Percentiles rank a stretch among this genome's conserved stretches.
phyloP scores from a whole-genome alignment of 2,113 vertebrate genomes.

The Thalassoma bifasciatum region DNA sequence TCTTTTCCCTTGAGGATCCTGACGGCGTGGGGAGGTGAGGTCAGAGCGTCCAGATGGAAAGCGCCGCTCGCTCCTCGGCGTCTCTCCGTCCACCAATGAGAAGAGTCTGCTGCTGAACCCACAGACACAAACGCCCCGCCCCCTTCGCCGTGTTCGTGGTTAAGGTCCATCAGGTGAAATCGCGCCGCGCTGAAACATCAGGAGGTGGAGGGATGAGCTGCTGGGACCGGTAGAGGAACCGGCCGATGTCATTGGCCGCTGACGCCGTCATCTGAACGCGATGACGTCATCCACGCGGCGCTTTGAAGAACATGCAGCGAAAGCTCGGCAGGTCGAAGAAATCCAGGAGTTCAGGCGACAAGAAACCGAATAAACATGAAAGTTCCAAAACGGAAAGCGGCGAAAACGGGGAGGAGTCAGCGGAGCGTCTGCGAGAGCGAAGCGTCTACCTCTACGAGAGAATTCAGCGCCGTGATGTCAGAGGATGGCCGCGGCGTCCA shows the following conservation, averaged over 20 bases:
- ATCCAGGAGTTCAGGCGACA: background rate
- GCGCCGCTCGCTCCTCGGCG: conserved; percentile 56
- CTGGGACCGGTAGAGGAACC: background rate
- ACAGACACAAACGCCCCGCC: conserved; percentile 29
- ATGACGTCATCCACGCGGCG: background rate
- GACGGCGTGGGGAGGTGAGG: conserved; percentile 16
- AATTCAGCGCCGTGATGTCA: background rate
- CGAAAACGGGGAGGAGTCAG: background rate
- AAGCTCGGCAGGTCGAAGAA: conserved; percentile 12
- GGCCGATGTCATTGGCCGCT: background rate
- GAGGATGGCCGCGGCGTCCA: background rate
- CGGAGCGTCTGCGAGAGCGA: conserved; percentile 33
- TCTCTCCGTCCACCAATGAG: background rate
- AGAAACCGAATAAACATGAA: background rate
- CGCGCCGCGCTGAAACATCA: background rate
- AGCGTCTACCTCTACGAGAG: conserved; percentile 45
- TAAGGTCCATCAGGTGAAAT: conserved; percentile 66
- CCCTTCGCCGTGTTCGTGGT: conserved; percentile 35
- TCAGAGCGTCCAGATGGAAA: conserved; percentile 29
- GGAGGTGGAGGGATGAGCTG: background rate
- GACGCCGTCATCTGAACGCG: background rate
- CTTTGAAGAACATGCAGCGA: conserved; percentile 48
- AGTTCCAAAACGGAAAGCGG: background rate
- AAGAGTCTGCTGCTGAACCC: conserved; percentile 23
- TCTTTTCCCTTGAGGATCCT: conserved; percentile 40